Base-by-base conservation (phyloP, 2,888 invertebrate genomes). In the Lasioglossum figueresi region DNA sequence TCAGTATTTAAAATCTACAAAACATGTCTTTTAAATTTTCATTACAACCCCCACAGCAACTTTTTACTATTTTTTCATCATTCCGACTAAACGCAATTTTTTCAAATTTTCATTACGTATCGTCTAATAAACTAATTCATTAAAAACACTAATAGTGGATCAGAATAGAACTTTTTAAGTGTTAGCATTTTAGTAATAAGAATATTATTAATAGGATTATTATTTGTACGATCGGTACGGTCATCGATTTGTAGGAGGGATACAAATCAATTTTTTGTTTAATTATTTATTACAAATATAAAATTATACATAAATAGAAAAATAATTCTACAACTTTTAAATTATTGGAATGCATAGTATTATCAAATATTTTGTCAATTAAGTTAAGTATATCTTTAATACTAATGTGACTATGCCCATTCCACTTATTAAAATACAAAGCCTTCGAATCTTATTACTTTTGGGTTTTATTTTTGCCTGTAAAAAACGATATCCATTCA, bases 401-500 rank as follows among this genome's bases (percentile, higher is more conserved):
- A 72, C 56, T 72, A 84, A 4, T 31, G 76, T 76, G 34, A 68
- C 52, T 48, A 84, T n/a, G 45, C 85, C 85, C 66, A 84, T 14
- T 59, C 48, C 76, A 40, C 75, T 79, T 48, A 79, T 48, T 14
- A 40, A 66, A 34, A 75, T n/a, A 75, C 45, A 84, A 48, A 76
- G 2, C 14, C 31, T 31, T 5, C 0, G 45, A 27, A 19, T 34
- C 14, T 40, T 79, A 34, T 12, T 45, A 34, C 4, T 27, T 56
- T 76, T 84, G 34, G 85, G n/a, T 45, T 84, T 79, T n/a, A 40
- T 37, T 27, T n/a, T 45, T n/a, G 14, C 71, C 71, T 84, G 79
- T 31, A 76, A 84, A 84, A 76, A 27, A 43, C 19, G 48, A 82
- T 23, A 37, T 23, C 23, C 0, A 40, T 70, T 70, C 12, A 40